Evolutionary conservation across 2,113 vertebrate species (phyloP).

Genomic region (Mormoops blainvillei): DNA sequence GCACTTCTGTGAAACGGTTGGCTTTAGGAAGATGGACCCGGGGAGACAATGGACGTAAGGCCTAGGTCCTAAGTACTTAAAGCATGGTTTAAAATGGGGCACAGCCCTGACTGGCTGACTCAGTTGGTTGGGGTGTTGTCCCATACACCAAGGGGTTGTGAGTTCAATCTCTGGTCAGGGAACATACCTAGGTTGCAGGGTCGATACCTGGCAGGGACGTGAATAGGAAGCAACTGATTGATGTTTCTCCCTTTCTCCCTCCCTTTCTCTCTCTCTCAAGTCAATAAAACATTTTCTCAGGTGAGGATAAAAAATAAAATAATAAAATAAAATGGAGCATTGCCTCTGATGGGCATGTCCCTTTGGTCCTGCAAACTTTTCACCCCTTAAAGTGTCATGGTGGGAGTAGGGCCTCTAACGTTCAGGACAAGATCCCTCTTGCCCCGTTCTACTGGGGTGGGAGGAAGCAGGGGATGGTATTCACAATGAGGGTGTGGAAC

Average conservation of each 20-base stretch:
- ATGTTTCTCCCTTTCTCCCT: background rate
- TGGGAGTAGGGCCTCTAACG: background rate
- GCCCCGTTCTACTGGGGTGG: background rate
- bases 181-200: no score
- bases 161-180: background rate
- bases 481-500: fast-evolving
- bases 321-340: background rate
- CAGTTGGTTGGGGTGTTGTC: background rate
- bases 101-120: background rate
- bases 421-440: background rate
- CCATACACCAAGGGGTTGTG: background rate
- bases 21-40: background rate
- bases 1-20: background rate
- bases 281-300: no score
- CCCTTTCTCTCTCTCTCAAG: background rate
- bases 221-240: no score
- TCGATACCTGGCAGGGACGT: no score
- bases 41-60: no score
- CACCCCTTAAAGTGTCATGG: background rate
- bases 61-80: no score
- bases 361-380: background rate
- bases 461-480: background rate
- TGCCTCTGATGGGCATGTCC: background rate
- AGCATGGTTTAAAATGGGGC: background rate
- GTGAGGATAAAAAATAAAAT: no score